Evolutionary conservation across 2,113 vertebrate genomes (phyloP).

Genomic region (Varanus komodoensis): DNA sequence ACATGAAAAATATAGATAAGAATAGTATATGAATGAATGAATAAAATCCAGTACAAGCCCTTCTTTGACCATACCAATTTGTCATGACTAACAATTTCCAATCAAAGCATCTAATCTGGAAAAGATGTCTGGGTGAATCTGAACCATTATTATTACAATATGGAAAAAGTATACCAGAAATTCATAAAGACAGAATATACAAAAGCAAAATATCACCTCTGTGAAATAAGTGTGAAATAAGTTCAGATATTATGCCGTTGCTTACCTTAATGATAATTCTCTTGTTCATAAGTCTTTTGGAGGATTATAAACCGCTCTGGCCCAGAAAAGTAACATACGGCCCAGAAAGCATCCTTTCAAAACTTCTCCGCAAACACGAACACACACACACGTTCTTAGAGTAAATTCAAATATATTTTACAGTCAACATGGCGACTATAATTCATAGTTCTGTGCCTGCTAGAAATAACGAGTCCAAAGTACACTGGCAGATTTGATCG

Average conservation of each 20-base stretch:
- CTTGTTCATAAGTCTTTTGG: constrained; percentile 33
- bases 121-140: no score
- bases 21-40: not conserved
- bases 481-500: constrained; percentile 77
- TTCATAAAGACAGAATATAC: not conserved
- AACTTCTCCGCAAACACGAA: not conserved
- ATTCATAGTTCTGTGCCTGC: constrained; percentile 46
- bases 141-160: not conserved
- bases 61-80: no score
- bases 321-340: constrained; percentile 6
- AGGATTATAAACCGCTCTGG: constrained; percentile 45
- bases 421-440: not conserved
- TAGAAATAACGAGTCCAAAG: constrained; percentile 50
- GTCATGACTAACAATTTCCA: no score
- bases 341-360: not conserved
- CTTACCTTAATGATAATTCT: constrained; percentile 73
- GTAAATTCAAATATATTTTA: not conserved
- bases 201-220: not conserved
- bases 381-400: not conserved
- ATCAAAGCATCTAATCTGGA: no score
- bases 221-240: constrained; percentile 32
- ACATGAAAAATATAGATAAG: accelerated
- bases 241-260: constrained; percentile 19
- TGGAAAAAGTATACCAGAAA: not conserved
- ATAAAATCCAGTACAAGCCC: no score